Evolutionary conservation across 2,113 vertebrate genomes (phyloP).

Genomic region (Pseudonaja textilis): DNA sequence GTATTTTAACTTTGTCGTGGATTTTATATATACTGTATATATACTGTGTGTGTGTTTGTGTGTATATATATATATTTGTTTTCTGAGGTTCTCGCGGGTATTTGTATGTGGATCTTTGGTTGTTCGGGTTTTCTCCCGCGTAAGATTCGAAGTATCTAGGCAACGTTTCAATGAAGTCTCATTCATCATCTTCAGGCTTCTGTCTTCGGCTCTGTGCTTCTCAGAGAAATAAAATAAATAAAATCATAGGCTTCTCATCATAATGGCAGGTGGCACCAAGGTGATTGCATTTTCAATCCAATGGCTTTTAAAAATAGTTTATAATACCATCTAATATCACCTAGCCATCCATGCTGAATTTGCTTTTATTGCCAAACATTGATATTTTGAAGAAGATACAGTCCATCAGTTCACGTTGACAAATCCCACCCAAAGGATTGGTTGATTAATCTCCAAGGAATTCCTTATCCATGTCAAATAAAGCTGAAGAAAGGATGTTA

Average conservation of each 20-base stretch:
- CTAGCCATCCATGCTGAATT: constrained; percentile 11
- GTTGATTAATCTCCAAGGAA: neutral
- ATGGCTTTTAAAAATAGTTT: constrained; percentile 55
- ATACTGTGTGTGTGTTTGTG: too few relatives aligned
- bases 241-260: neutral
- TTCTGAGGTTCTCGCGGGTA: too few relatives aligned
- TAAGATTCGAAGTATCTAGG: too few relatives aligned
- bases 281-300: constrained; percentile 48
- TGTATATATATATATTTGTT: too few relatives aligned
- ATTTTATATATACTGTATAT: too few relatives aligned
- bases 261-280: constrained; percentile 33
- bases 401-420: constrained; percentile 5
- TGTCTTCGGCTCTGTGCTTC: too few relatives aligned
- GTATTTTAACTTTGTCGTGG: too few relatives aligned
- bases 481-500: neutral
- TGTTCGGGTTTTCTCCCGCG: too few relatives aligned
- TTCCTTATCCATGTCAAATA: neutral
- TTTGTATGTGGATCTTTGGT: too few relatives aligned
- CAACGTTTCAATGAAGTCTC: too few relatives aligned
- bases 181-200: too few relatives aligned
- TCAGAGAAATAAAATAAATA: too few relatives aligned
- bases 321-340: constrained; percentile 42
- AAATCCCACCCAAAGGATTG: neutral
- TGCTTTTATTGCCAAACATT: constrained; percentile 28
- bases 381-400: constrained; percentile 25